Percentiles rank a stretch among this genome's conserved stretches.
Conservation (phyloP, 2,888 invertebrate species). For the Anaspis maculata region DNA sequence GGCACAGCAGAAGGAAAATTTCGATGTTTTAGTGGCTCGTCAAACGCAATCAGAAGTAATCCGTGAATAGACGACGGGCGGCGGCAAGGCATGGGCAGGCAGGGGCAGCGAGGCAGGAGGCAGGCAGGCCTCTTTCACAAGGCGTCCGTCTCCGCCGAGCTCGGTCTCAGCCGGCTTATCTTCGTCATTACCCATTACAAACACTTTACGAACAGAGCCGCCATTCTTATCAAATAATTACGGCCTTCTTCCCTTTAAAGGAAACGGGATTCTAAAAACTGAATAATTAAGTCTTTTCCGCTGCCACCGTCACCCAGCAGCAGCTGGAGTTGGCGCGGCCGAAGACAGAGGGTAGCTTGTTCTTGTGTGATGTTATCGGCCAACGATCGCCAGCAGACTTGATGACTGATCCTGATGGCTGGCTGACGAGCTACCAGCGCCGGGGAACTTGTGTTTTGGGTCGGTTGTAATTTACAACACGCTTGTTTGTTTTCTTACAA, state of each 20-base stretch:
- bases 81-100: too few relatives aligned
- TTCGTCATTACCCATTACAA: slow-evolving; percentile 25
- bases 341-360: slow-evolving; percentile 19
- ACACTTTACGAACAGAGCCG: slow-evolving; percentile 25
- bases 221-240: slow-evolving; percentile 26
- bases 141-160: slow-evolving; percentile 14
- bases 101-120: too few relatives aligned
- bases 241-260: slow-evolving; percentile 16
- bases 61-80: slow-evolving; percentile 8
- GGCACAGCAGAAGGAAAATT: too few relatives aligned
- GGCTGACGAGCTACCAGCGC: too few relatives aligned
- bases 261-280: slow-evolving; percentile 16
- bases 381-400: slow-evolving; percentile 15
- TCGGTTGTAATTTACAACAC: slow-evolving; percentile 1
- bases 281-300: slow-evolving; percentile 22
- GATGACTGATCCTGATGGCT: slow-evolving; percentile 15
- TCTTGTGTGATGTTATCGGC: slow-evolving; percentile 19
- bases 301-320: slow-evolving; percentile 18
- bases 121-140: too few relatives aligned
- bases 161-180: slow-evolving; percentile 19
- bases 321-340: slow-evolving; percentile 16
- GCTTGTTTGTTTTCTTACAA: not conserved
- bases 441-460: slow-evolving; percentile 4
- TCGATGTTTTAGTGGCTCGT: too few relatives aligned
- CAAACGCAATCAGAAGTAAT: slow-evolving; percentile 10